These are phyloP conservation scores for Ferrisia virgata DNA, from an alignment of 2,888 invertebrate species.

Conservation along the genomic window DNA sequence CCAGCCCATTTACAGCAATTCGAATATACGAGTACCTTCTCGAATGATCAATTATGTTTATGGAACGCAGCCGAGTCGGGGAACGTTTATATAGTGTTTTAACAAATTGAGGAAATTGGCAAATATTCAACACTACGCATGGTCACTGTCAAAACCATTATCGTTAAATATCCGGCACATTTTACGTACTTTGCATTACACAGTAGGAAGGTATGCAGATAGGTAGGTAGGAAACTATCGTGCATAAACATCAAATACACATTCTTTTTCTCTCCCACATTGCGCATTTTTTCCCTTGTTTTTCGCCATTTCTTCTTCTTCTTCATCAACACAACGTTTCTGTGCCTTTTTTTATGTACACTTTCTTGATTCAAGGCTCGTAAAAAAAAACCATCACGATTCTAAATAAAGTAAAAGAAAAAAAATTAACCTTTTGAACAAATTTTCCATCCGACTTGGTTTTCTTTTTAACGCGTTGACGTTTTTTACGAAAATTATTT, in stretches of 20 bases:
- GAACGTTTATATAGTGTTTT: background rate
- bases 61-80: background rate
- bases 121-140: background rate
- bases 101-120: background rate
- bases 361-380: no score
- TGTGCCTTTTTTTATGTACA: no score
- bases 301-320: background rate
- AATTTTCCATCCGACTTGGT: background rate
- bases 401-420: background rate
- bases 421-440: background rate
- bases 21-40: no score
- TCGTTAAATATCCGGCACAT: background rate
- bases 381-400: background rate
- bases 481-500: background rate
- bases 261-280: background rate
- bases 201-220: background rate
- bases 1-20: background rate
- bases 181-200: background rate
- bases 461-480: background rate
- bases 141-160: slow-evolving; percentile 14
- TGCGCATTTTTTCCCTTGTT: background rate
- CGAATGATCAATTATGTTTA: background rate
- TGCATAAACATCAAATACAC: background rate
- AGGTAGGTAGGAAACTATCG: no score
- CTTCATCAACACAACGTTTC: background rate